Base-by-base conservation (phyloP, 2,888 invertebrate species). In the Calameuta filiformis region DNA sequence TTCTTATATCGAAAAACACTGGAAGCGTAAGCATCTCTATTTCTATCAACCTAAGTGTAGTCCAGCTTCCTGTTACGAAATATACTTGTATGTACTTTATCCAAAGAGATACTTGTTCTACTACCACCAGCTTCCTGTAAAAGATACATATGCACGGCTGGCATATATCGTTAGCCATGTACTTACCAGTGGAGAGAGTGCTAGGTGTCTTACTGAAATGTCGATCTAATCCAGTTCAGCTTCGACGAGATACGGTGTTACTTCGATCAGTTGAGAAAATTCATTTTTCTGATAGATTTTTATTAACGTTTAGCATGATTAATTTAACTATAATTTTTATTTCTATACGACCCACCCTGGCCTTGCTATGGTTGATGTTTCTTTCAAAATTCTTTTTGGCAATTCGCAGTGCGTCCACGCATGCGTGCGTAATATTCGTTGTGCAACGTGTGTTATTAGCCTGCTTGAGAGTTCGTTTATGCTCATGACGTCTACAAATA, bases 131-230 rank as follows among this genome's bases (percentile, higher is more conserved):
- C 80, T 78, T 80, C 83, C 81, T 81, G 80, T 83, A 81, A 83
- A 85, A 82, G 79, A 81, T 76, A 84, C 84, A 82, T 83, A 85
- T 56, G 56, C 56, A 56, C 15, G 56, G 56, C 23, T 56, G 56
- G 23, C 1, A 23, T 56, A 23, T 56, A 56, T 23, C 56, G 56
- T 23, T 9, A 56, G 9, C 56, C 9, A 23, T 56, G 56, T 23
- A 56, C 56, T 23, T 56, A 56, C 56, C 23, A 56, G 23, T 56
- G 23, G 56, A 56, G 23, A 56, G 23, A 56, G 56, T 56, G 56
- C 56, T 23, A 56, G 56, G 56, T 23, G 9, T 56, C 56, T 23
- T 56, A 23, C 56, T 56, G 56, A 56, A 23, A 56, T 56, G 9
- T 56, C 56, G 23, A 56, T 23, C 56, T 56, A 56, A 23, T 6